Base-by-base conservation (phyloP, 2,888 invertebrate species). In the Ochropleura plecta region DNA sequence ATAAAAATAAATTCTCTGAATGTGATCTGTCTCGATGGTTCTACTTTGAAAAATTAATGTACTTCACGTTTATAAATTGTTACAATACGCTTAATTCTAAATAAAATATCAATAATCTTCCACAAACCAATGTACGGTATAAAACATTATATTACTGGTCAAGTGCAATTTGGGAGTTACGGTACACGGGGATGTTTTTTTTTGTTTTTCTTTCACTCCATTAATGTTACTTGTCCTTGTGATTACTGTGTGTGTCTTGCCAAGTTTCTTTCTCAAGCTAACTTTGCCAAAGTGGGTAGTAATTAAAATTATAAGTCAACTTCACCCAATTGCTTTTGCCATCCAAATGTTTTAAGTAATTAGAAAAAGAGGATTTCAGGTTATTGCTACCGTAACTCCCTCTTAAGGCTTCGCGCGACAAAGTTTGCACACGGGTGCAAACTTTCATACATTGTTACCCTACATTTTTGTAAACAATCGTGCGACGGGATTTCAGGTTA, bases 91-190 rank as follows among this genome's bases (percentile, higher is more conserved):
- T 76, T 76, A 55, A 68, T 53, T 62, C 10, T 80, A 18, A 67
- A 73, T 40, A 49, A 70, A 80, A 73, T 73, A 81, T 79, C 84
- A 55, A 51, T n/a, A 48, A 60, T 80, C 73, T 79, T 80, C 80
- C 80, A 73, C 42, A 51, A 70, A 84, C 53, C 53, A 60, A 59
- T 80, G 46, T 63, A 60, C 46, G 65, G 20, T 79, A 49, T 60
- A 20, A 51, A 66, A 40, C 12, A 57, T 44, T 65, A 51, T 75
- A 74, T 60, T 73, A 65, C 53, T 48, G 42, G 30, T 46, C 48
- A 60, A 48, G 12, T 30, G 30, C 64, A 59, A 49, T n/a, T 44
- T 60, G 71, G 75, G 79, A 76, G 79, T 85, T 84, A 77, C 75
- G 75, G 69, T 73, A 57, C 44, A 1, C 30, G 30, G 3, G n/a